Base-by-base conservation (phyloP, 2,888 invertebrate genomes). In the Laspeyria flexula region DNA sequence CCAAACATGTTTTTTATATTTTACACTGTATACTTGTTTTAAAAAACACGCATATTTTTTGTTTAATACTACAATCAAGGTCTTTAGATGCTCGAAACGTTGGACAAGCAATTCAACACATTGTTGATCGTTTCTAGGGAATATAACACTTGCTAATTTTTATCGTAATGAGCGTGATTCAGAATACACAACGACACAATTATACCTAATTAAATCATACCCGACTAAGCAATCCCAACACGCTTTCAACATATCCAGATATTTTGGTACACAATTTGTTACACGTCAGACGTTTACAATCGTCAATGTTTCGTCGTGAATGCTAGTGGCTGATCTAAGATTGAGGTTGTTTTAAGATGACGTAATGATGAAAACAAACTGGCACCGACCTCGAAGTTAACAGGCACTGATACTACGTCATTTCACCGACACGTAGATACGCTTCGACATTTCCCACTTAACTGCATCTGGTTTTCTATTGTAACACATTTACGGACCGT, bases 311-410 rank as follows among this genome's bases (percentile, higher is more conserved):
- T 57, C 51, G 65, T 64, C 55, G 60, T 61, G 73, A 79, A 61
- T 66, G 74, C 67, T 68, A 69, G 70, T 65, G 72, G 63, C 60
- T 65, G 41, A 69, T 69, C 62, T 71, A 65, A 74, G 73, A 77
- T 71, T 64, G 69, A 72, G 72, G 72, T 66, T 61, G 69, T 67
- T 77, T 70, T 66, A 62, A 55, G 73, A 75, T 90, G 89, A 90
- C 90, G 90, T 85, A 88, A 90, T 78, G 73, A 78, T 76, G 79
- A 88, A 90, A 88, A 88, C 81, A 89, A 86, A 88, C 84, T 83
- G 76, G 69, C 67, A 75, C 81, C 81, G 78, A 82, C 84, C 85
- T 86, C 78, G 71, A 66, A 65, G 65, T 68, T 74, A 75, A 75
- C 73, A 61, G 70, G 70, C 34, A 15, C 34, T 25, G 13, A 16